Percentiles rank a stretch among this genome's conserved stretches.
phyloP scores from a whole-genome alignment of 2,797 vertebrate genomes.

The Margarornis squamiger region DNA sequence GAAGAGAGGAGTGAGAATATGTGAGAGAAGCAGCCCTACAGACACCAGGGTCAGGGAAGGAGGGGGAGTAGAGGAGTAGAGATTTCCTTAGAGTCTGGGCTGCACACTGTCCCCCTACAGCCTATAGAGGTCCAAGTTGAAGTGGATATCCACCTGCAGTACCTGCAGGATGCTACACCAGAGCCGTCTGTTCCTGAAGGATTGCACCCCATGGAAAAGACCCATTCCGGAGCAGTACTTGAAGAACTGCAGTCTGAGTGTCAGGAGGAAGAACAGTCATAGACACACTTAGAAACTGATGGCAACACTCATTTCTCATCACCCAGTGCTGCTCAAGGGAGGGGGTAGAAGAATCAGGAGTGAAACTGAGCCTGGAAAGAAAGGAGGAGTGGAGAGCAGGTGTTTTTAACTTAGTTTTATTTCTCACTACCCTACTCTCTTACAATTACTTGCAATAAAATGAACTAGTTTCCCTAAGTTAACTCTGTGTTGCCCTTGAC shows the following conservation, averaged over 20 bases:
- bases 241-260: background rate
- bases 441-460: background rate
- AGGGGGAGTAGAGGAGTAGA: background rate
- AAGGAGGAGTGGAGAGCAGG: rapidly evolving
- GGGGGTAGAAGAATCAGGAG: background rate
- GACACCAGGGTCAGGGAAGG: rapidly evolving
- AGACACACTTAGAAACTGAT: background rate
- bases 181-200: background rate
- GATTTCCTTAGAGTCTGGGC: background rate
- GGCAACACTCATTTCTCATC: background rate
- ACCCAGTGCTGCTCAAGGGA: rapidly evolving
- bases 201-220: background rate
- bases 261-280: background rate
- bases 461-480: background rate
- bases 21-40: background rate
- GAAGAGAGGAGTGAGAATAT: background rate
- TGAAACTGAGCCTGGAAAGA: background rate
- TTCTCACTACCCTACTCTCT: background rate
- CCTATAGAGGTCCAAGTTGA: too few species aligned
- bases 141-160: background rate
- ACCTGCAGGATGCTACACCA: background rate
- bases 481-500: background rate
- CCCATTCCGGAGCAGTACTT: background rate
- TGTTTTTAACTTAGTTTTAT: background rate
- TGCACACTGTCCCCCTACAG: rapidly evolving